These are phyloP conservation scores for Pasiphila rectangulata DNA, from an alignment of 2,888 invertebrate genomes.

Conservation along the genomic window DNA sequence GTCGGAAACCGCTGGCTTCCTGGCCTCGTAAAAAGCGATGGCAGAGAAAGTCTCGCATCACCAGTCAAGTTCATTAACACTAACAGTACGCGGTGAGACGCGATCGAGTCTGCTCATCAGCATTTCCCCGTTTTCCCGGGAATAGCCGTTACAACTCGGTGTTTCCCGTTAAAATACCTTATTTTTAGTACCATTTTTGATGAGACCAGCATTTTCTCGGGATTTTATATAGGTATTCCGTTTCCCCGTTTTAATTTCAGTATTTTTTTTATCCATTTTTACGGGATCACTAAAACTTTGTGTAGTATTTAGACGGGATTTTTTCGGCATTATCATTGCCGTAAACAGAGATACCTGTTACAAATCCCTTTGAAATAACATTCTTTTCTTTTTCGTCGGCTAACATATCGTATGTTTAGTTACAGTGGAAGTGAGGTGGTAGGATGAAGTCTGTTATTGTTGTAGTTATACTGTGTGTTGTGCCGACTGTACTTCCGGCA, in stretches of 20 bases:
- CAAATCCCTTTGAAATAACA: too few species aligned
- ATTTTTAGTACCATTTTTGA: too few species aligned
- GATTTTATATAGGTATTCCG: too few species aligned
- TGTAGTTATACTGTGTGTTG: constrained; percentile 47
- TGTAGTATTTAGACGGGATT: too few species aligned
- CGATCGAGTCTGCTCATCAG: constrained; percentile 39
- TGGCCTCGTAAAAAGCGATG: constrained; percentile 55
- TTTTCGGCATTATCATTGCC: too few species aligned
- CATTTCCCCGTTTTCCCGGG: constrained; percentile 24
- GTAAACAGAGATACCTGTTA: too few species aligned
- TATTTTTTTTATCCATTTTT: too few species aligned
- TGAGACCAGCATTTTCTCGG: too few species aligned
- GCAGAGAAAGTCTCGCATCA: constrained; percentile 67
- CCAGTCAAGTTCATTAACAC: constrained; percentile 75
- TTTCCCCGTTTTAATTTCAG: too few species aligned
- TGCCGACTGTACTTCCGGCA: constrained; percentile 60
- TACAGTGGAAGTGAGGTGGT: constrained; percentile 13
- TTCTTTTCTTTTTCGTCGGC: too few species aligned
- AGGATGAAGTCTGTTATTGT: constrained; percentile 46
- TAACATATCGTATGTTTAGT: too few species aligned
- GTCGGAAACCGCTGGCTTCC: constrained; percentile 30
- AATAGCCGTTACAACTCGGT: constrained; percentile 6
- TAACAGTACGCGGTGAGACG: constrained; percentile 60
- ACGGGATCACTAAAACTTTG: too few species aligned
- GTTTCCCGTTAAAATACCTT: constrained; percentile 3